Evolutionary conservation across 2,797 vertebrate genomes (phyloP), one percentile per base, ranked within the genome.

Genomic region (Mormyrops attenuatus): DNA sequence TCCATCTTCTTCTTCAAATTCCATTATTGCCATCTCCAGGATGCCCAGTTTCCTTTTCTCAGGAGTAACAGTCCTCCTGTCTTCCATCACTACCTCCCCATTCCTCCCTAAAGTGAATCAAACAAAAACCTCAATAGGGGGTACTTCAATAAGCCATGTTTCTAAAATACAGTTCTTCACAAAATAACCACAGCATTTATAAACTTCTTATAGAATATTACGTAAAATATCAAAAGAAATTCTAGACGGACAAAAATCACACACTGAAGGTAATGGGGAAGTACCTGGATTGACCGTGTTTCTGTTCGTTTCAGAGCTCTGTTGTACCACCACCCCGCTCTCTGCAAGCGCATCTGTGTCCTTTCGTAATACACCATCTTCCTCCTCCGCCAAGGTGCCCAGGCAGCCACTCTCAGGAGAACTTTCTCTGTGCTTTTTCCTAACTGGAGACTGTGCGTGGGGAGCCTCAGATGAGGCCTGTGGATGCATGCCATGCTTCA

Each of bases 1-100:
- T 93, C 92, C 93, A 90, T 92, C 94, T 0, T 93, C 93, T 89
- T 92, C 92, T 90, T 96, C 95, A 93, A 96, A 96, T 90, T 97
- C 96, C 44, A 91, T 94, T 0, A 93, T 91, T 38, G 95, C 95
- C 90, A 92, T 90, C 91, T 94, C 93, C 2, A 97, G 93, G 91
- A 96, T 94, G 41, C 95, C 94, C 77, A 95, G 50, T 73, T 91
- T 92, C 3, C 90, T 93, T 90, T 93, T 94, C 41, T 86, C 89
- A 6, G 88, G 85, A 17, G 52, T 84, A 82, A 82, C 90, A 22
- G 85, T 91, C 30, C 69, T 50, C 26, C 15, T 85, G 6, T 85
- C 7, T 20, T 73, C 26, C 41, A 55, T 87, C 57, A 41, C 60
- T 49, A 5, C 80, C 88, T 87, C 77, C 89, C 34, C 53, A 9